These are phyloP conservation scores for Papilio polyxenes DNA, from an alignment of 1,140 invertebrate genomes.

Conservation along the genomic window DNA sequence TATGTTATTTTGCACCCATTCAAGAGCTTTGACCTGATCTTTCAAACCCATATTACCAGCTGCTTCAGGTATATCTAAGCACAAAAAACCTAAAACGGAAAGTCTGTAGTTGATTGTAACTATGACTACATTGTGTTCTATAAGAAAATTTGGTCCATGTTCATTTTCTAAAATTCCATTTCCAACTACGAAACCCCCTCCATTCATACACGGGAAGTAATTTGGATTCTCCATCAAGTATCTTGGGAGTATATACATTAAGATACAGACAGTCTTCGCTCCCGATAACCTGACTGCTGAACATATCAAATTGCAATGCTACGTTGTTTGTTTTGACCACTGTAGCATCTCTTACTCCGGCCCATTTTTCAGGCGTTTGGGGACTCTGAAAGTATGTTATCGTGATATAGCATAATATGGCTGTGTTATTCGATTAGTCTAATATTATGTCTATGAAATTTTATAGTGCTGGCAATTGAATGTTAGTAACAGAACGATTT, in stretches of 20 bases:
- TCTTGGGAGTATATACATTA: conserved; percentile 53
- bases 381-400: conserved; percentile 46
- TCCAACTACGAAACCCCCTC: conserved; percentile 84
- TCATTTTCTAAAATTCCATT: conserved; percentile 68
- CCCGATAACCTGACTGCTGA: conserved; percentile 41
- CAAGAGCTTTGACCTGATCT: conserved; percentile 71
- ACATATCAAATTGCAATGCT: conserved; percentile 42
- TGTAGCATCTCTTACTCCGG: conserved; percentile 54
- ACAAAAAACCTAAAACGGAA: conserved; percentile 79
- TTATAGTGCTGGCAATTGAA: too few species aligned
- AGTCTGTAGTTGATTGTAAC: conserved; percentile 83
- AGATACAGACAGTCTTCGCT: conserved; percentile 64
- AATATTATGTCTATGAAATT: too few species aligned
- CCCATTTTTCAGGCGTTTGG: conserved; percentile 51
- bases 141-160: conserved; percentile 73
- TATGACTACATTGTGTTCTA: conserved; percentile 80
- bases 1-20: conserved; percentile 70
- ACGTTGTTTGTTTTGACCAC: conserved; percentile 44
- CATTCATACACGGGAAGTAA: conserved; percentile 85
- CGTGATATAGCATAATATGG: background rate
- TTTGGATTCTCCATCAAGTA: conserved; percentile 33
- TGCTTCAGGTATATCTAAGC: conserved; percentile 62
- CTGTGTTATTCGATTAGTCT: too few species aligned
- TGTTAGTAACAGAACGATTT: too few species aligned
- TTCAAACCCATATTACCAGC: conserved; percentile 81